Evolutionary conservation across 2,113 vertebrate genomes (phyloP).

Genomic region (Aphelocoma coerulescens): DNA sequence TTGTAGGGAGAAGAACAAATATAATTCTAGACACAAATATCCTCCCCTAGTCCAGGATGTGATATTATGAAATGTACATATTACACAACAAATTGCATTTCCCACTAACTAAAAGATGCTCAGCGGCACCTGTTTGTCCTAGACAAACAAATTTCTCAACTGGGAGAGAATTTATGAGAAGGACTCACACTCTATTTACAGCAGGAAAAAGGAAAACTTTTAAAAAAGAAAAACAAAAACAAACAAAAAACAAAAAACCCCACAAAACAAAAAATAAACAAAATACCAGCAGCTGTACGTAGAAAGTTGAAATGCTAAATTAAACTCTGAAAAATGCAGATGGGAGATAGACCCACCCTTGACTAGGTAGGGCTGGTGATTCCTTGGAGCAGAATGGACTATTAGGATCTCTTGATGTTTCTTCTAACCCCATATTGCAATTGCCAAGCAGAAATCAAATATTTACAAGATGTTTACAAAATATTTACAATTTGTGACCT

Average conservation of each 20-base stretch:
- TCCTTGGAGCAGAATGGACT: neutral
- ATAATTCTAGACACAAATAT: neutral
- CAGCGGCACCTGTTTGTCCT: neutral
- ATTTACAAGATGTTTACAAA: neutral
- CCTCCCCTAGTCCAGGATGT: neutral
- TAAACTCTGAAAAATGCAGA: neutral
- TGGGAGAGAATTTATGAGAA: neutral
- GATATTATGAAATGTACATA: neutral
- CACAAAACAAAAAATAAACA: neutral
- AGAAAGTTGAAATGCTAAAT: neutral
- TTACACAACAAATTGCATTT: neutral
- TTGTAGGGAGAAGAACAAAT: neutral
- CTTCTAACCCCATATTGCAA: neutral
- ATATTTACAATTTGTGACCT: neutral
- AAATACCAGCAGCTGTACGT: neutral
- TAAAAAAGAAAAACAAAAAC: no score
- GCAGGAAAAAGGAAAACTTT: neutral
- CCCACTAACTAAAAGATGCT: neutral
- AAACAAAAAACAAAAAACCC: neutral
- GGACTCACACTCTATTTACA: neutral
- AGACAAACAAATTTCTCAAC: neutral
- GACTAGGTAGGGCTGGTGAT: neutral
- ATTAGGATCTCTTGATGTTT: neutral
- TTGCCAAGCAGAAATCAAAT: neutral
- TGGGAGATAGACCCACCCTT: neutral